phyloP scores from a whole-genome alignment of 2,113 vertebrate species.

The Podiceps cristatus region DNA sequence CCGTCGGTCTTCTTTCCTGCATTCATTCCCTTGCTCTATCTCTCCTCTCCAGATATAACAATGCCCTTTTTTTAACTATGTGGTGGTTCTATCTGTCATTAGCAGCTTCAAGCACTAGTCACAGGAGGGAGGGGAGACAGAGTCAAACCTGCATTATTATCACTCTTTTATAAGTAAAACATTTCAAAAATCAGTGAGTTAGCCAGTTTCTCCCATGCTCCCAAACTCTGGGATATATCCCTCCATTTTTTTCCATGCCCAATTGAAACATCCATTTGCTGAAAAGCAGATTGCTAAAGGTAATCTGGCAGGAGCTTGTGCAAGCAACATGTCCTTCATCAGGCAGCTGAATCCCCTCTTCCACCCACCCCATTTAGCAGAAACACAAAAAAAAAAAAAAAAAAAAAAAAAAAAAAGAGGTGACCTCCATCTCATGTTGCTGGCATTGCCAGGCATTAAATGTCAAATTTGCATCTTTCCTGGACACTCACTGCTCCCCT shows the following conservation, averaged over 20 bases:
- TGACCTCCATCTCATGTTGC: neutral
- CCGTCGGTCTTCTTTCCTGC: neutral
- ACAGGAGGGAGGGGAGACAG: neutral
- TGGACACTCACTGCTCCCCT: neutral
- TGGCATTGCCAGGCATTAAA: neutral
- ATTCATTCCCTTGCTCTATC: neutral
- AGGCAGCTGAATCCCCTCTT: neutral
- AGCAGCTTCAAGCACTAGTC: neutral
- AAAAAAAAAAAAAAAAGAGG: neutral
- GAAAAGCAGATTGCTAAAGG: neutral
- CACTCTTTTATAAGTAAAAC: neutral
- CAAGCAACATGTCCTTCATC: neutral
- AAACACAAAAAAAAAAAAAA: neutral
- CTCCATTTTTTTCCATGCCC: neutral
- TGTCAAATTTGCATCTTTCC: neutral
- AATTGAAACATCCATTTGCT: neutral
- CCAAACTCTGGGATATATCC: neutral
- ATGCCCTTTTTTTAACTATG: neutral
- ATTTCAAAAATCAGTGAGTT: neutral
- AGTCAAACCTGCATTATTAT: neutral
- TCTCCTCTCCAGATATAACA: neutral
- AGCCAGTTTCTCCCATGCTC: neutral
- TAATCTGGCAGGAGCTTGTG: neutral
- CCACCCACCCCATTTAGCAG: neutral
- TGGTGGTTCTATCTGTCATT: neutral